Conservation (phyloP, 30 jellyfish, hydroid and myxozoan genomes). For the Cassiopea xamachana region DNA sequence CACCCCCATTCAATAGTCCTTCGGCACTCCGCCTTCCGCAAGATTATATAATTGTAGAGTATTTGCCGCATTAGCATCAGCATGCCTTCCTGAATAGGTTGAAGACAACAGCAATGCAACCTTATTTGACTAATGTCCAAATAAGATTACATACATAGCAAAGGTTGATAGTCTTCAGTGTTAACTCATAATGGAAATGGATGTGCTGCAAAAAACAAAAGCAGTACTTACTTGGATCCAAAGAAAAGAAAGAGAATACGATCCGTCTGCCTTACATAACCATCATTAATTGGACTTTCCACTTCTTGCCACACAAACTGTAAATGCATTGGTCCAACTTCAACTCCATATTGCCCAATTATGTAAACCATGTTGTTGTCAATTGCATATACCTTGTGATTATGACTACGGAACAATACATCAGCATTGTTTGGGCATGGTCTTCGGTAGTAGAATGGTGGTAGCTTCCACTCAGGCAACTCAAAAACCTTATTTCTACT, state of each 20-base stretch:
- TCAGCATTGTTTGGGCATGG: slow-evolving; percentile 65
- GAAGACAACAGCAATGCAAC: too few relatives aligned
- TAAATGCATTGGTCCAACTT: slow-evolving; percentile 59
- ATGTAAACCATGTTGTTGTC: slow-evolving; percentile 50
- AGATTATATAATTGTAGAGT: too few relatives aligned
- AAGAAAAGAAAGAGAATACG: slow-evolving; percentile 31
- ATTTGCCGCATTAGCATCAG: too few relatives aligned
- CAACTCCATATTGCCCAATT: slow-evolving; percentile 53
- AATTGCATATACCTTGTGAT: slow-evolving; percentile 44
- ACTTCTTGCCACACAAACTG: slow-evolving; percentile 55
- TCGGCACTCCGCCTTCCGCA: too few relatives aligned
- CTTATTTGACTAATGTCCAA: too few relatives aligned
- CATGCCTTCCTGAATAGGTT: too few relatives aligned
- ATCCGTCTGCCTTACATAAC: slow-evolving; percentile 32
- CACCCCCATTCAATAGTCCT: too few relatives aligned
- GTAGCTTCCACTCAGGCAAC: slow-evolving; percentile 54
- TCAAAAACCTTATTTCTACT: slow-evolving; percentile 15
- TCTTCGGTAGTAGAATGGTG: slow-evolving; percentile 34
- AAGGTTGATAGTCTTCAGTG: too few relatives aligned
- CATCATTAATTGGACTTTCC: slow-evolving; percentile 35
- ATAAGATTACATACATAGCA: too few relatives aligned
- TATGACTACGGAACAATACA: slow-evolving; percentile 43
- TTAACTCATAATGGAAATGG: too few relatives aligned
- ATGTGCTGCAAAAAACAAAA: too few relatives aligned
- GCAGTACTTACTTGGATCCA: slow-evolving; percentile 35